These are phyloP conservation scores for Stegastes partitus DNA, from an alignment of 2,113 vertebrate species.

Conservation along the genomic window DNA sequence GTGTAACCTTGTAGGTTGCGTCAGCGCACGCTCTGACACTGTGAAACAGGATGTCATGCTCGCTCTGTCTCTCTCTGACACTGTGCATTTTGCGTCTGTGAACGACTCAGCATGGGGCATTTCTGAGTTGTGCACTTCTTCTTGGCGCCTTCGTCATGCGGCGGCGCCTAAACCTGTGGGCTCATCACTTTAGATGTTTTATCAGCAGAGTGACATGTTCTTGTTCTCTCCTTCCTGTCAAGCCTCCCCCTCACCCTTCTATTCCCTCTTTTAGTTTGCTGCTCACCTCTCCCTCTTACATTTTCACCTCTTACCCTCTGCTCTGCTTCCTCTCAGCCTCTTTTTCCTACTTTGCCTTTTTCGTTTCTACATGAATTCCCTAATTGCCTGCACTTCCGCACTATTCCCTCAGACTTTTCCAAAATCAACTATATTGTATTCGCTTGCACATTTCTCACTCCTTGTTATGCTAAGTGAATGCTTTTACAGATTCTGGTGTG, in stretches of 20 bases:
- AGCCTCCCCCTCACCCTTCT: not conserved
- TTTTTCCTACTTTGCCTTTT: not conserved
- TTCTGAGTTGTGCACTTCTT: constrained; percentile 14
- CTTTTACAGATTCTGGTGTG: constrained; percentile 24
- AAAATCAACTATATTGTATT: constrained; percentile 30
- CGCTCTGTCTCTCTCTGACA: not conserved
- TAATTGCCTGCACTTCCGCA: constrained; percentile 33
- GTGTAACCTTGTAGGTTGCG: not conserved
- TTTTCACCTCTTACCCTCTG: constrained; percentile 6
- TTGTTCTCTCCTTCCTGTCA: constrained; percentile 15
- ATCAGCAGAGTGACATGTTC: constrained; percentile 1
- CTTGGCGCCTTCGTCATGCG: not conserved
- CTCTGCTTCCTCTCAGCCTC: not conserved
- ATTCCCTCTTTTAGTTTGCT: not conserved
- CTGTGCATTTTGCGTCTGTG: not conserved
- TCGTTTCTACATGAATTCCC: constrained; percentile 6
- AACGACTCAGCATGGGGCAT: constrained; percentile 8
- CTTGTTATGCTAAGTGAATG: too few relatives aligned
- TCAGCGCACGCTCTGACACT: not conserved
- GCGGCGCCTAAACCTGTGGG: constrained; percentile 13
- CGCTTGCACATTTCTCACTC: constrained; percentile 12
- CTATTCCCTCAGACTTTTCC: not conserved
- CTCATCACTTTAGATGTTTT: constrained; percentile 22
- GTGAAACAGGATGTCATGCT: constrained; percentile 41
- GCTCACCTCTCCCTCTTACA: not conserved